Evolutionary conservation across 2,797 vertebrate genomes (phyloP), one percentile per base, ranked within the genome.

Genomic region (Tamandua tetradactyla): DNA sequence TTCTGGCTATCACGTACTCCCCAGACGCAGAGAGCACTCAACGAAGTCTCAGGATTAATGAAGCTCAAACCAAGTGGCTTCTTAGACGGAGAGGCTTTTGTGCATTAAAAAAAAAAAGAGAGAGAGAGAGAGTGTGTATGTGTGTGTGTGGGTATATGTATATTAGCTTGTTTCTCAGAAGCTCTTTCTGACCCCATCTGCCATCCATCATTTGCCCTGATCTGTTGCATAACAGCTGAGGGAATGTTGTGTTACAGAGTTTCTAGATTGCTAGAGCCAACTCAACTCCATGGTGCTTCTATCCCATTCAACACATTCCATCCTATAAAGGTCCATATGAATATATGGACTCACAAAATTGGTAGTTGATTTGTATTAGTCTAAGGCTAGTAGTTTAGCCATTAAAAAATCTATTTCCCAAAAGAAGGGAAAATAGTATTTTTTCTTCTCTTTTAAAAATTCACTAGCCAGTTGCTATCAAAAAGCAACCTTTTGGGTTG

Each of bases 341-440:
- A 96, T 97, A 97, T 97, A 98, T 96, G 98, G 97, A 97, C 95
- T 98, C 98, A 98, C 97, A 97, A 96, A 98, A 97, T 98, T 92
- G 98, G 98, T 98, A 98, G 98, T 97, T 98, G 98, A 97, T 98
- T 98, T 98, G 18, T 97, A 98, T 98, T 98, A 98, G 97, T 98
- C 98, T 98, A 98, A 98, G 98, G 98, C 98, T 98, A 98, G 98
- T 96, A 98, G 98, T 97, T 98, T 98, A 98, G 98, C 98, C 98
- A 98, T 97, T 98, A 98, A 98, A n/a, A 98, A 98, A 98, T 98
- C 97, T 97, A 98, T 98, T 98, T 98, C 98, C 98, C 98, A 86
- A 97, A 98, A 98, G 96, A 98, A 97, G 96, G 97, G 98, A 98
- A 98, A 98, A 90, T 97, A 97, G 94, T 97, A 97, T 95, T 98